Evolutionary conservation across 2,888 invertebrate species (phyloP), one percentile per base, ranked within the genome.

Genomic region (Pseudococcus viburni): DNA sequence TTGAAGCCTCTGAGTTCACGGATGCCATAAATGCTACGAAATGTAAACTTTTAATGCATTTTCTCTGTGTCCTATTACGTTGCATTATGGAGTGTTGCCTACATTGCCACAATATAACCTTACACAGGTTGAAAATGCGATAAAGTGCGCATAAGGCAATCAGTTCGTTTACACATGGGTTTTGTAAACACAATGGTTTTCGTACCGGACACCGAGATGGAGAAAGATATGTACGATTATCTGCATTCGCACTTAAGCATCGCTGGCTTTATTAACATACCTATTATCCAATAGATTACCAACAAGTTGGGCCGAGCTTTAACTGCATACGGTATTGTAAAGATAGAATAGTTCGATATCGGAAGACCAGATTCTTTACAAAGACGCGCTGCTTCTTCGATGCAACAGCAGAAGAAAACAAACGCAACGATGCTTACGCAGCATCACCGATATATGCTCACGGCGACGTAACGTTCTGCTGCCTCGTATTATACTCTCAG

Each of bases 281-380:
- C 80, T 80, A 80, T 80, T 80, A 80, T 83, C 80, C 80, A 83
- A 83, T 83, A 83, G 80, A 83, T 83, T 83, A 83, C 80, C 42
- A 83, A 83, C 33, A 83, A 83, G 80, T 83, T 83, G 42, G 42
- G 80, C 46, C 80, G 80, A 83, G 80, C 33, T 83, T 83, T 83
- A 83, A 46, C 80, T 77, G 77, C 73, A 77, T 22, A 9, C 22
- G 17, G 22, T 46, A 83, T 80, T 80, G 33, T 39, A 46, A n/a
- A 83, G 86, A 86, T 86, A 64, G 55, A 68, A 86, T 64, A 68
- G 46, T 86, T 86, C 64, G 86, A 64, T 86, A 86, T 86, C 86
- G 86, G 68, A 86, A 68, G 68, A 86, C 86, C 42, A 64, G 68
- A 86, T 86, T 86, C 86, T 86, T 22, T 64, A 68, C 19, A 86